Evolutionary conservation across 2,113 vertebrate species (phyloP), one percentile per base, ranked within the genome.

Genomic region (Philantomba maxwellii): DNA sequence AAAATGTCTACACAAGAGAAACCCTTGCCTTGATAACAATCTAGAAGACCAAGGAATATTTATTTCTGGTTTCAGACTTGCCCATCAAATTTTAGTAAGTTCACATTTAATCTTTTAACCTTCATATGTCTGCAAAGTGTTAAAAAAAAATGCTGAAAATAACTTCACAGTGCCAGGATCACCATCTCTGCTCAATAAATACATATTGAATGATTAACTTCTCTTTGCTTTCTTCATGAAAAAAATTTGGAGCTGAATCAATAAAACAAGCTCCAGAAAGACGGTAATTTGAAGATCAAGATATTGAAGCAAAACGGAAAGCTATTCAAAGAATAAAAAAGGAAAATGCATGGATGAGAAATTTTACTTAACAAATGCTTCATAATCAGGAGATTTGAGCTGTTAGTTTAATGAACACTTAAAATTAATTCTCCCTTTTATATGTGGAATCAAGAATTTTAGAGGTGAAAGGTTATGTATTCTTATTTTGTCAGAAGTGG

Each of bases 371-470:
- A 64, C 58, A 85, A 64, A 82, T 4, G n/a, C 17, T 78, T 70
- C 80, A 77, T 85, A 86, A 82, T 66, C 66, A 75, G 11, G 78
- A 94, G 51, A 89, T 55, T 2, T 91, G 91, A 94, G 58, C 58
- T 82, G 60, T 82, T 88, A 78, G 49, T 86, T 98, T 93, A 78
- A 95, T 39, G 60, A 91, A 91, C 25, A 73, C 64, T 89, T 55
- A 64, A 66, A 95, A 83, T 86, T 70, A 94, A 96, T 97, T 96
- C 43, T 90, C 7, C 1, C 80, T 91, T 96, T 94, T 70, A 75
- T 39, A 81, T 4, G 19, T 0, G 45, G 57, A 43, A 45, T 93
- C 77, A 94, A 87, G 45, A 84, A 66, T 75, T 92, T 84, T 58
- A 73, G 60, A 70, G 23, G 25, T 86, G 36, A 95, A 92, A 96